Evolutionary conservation across 2,888 invertebrate genomes (phyloP).

Genomic region (Crepidodera aurea): DNA sequence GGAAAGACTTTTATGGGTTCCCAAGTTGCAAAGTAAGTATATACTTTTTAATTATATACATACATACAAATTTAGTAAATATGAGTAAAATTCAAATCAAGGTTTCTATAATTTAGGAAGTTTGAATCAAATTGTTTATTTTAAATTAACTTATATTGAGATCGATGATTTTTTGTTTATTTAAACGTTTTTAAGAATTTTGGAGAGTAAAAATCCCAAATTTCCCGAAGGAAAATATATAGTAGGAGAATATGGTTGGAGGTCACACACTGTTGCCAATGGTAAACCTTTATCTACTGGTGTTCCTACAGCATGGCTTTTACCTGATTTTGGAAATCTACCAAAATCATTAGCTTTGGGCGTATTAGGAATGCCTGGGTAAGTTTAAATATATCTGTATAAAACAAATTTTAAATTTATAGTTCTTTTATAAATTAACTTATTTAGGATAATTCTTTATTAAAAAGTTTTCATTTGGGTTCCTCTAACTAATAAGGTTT

Average conservation of each 20-base stretch:
- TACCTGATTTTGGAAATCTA: conserved; percentile 69
- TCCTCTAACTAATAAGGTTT: too few species aligned
- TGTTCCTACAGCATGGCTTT: conserved; percentile 62
- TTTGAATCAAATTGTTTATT: too few species aligned
- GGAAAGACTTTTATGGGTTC: conserved; percentile 75
- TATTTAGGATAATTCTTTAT: too few species aligned
- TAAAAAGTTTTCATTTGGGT: too few species aligned
- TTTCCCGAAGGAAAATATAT: conserved; percentile 73
- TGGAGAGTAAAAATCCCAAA: conserved; percentile 70
- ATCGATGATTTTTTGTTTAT: background rate
- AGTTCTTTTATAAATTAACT: too few species aligned
- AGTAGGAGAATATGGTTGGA: conserved; percentile 74
- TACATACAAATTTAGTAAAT: too few species aligned
- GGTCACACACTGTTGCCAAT: conserved; percentile 66
- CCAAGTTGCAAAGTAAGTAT: conserved; percentile 73
- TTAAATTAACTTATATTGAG: too few species aligned
- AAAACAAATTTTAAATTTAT: too few species aligned
- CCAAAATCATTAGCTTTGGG: conserved; percentile 72
- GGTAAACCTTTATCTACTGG: conserved; percentile 64
- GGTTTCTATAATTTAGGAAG: too few species aligned
- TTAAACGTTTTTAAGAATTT: conserved; percentile 63
- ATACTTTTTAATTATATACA: background rate
- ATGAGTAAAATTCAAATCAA: too few species aligned
- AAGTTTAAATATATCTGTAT: conserved; percentile 35
- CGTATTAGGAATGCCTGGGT: conserved; percentile 77